Evolutionary conservation across 2,113 vertebrate genomes (phyloP), one percentile per base, ranked within the genome.

Genomic region (Cyrtonyx montezumae): DNA sequence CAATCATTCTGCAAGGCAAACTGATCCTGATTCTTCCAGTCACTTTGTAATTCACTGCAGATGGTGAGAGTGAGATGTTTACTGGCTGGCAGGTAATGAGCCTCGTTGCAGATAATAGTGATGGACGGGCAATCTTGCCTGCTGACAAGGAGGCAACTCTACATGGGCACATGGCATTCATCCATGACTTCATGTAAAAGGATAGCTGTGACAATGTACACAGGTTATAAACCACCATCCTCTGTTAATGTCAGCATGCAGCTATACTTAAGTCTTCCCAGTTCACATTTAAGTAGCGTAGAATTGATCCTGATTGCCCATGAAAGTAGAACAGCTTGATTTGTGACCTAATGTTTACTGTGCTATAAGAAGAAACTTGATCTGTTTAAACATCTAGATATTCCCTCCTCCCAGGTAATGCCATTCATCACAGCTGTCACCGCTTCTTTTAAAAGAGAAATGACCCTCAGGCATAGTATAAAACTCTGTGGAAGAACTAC

Each of bases 21-120:
- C 93, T 94, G 96, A 97, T 96, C 70, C 92, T 97, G 97, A 98
- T 97, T 97, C 95, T 96, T 95, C 91, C 96, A 92, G 95, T 96
- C 97, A 97, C 94, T 97, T 97, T 97, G 96, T 96, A 98, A 98
- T 98, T 98, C 97, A 97, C 79, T 92, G 96, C 97, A 98, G 97
- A 98, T 97, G 97, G 97, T 94, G 90, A 94, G 95, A 97, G 96
- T 94, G 96, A 97, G 96, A 97, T 97, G 96, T 97, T 97, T 98
- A 96, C 96, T 97, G 96, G 96, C 93, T 97, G 97, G 90, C 97
- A 98, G 97, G 97, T 98, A 97, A 98, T 97, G 96, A 97, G 92
- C 86, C 94, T 96, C 94, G 28, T 89, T 96, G 96, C 30, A 97
- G 96, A 87, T 98, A 98, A 98, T 95, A 95, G 95, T 97, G 97